phyloP scores from a whole-genome alignment of 2,888 invertebrate species.

The Lepidochrysops patricia region DNA sequence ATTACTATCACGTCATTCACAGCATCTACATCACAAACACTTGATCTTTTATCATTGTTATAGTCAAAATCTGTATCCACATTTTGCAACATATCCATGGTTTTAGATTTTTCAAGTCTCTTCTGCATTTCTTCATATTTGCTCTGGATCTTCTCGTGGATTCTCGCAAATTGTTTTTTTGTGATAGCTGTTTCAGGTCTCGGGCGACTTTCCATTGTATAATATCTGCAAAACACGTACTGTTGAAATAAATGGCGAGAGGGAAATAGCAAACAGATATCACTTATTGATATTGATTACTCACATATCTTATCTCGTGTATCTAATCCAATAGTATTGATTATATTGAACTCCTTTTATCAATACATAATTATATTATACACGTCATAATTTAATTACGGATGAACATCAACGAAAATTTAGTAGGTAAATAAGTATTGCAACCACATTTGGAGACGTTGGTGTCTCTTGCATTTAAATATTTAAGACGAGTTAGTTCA shows the following conservation, averaged over 20 bases:
- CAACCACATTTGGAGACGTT: no score
- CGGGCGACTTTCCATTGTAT: conserved; percentile 35
- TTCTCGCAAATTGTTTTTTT: conserved; percentile 43
- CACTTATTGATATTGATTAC: conserved; percentile 23
- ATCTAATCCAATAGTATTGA: conserved; percentile 52
- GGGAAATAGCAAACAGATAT: conserved; percentile 20
- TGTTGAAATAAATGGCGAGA: conserved; percentile 19
- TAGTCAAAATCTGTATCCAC: conserved; percentile 38
- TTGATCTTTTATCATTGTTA: conserved; percentile 32
- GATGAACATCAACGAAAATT: not conserved
- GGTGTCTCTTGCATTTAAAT: no score
- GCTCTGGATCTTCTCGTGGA: conserved; percentile 51
- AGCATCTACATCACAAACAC: conserved; percentile 33
- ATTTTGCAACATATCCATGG: conserved; percentile 43
- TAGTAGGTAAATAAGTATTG: no score
- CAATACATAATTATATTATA: not conserved
- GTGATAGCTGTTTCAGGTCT: conserved; percentile 28
- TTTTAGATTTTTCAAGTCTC: conserved; percentile 55
- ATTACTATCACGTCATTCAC: conserved; percentile 24
- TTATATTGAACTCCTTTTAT: conserved; percentile 36
- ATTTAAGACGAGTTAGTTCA: no score
- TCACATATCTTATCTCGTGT: conserved; percentile 22
- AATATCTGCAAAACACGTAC: conserved; percentile 11
- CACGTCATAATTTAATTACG: not conserved
- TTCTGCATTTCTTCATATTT: conserved; percentile 60